A percentile compares a stretch with the other conserved stretches of the same genome.
Conservation (phyloP, 2,888 invertebrate genomes). For the Drosophila mettleri region DNA sequence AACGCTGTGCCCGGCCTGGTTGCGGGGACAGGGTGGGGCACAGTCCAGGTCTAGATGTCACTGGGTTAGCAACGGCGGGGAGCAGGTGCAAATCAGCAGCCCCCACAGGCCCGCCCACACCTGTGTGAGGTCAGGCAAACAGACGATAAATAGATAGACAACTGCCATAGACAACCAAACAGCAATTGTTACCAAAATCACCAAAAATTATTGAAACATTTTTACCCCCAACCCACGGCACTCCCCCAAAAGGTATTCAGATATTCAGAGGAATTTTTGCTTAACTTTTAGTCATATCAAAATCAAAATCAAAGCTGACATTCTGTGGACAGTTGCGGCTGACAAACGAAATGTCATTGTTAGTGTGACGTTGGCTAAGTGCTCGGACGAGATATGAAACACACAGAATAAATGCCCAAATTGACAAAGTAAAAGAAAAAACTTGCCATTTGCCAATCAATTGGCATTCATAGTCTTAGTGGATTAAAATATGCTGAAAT, state of each 20-base stretch:
- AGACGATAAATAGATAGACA: constrained; percentile 55
- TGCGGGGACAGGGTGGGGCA: constrained; percentile 5
- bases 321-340: constrained; percentile 38
- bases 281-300: constrained; percentile 24
- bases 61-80: constrained; percentile 25
- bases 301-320: constrained; percentile 44
- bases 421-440: background rate
- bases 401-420: constrained; percentile 27
- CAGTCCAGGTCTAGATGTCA: constrained; percentile 16
- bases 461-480: background rate
- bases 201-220: constrained; percentile 48
- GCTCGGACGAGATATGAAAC: constrained; percentile 23
- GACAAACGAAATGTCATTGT: constrained; percentile 21
- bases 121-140: constrained; percentile 53
- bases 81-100: constrained; percentile 6
- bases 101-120: background rate
- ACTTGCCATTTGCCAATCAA: constrained; percentile 2
- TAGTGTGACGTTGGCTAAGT: constrained; percentile 39
- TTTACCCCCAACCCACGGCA: background rate
- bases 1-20: constrained; percentile 50
- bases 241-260: background rate
- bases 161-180: constrained; percentile 5
- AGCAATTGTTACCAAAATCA: constrained; percentile 36
- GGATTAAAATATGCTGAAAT: constrained; percentile 1
- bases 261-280: constrained; percentile 8